Base-by-base conservation (phyloP, 2,797 vertebrate genomes). In the Crocidura indochinensis region DNA sequence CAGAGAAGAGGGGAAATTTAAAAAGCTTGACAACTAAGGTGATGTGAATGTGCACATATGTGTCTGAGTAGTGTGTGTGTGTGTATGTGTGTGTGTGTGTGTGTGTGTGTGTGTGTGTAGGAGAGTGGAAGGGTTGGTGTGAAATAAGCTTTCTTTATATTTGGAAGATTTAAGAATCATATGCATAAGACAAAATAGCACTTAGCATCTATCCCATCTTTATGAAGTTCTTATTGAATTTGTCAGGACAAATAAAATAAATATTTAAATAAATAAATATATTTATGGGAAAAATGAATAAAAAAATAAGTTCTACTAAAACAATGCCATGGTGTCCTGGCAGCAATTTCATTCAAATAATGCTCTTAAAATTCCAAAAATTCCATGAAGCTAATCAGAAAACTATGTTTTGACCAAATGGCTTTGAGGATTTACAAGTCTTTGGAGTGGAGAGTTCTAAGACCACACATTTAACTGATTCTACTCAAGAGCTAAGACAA, bases 281-380 rank as follows among this genome's bases (percentile, higher is more conserved):
- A 38, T 69, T 69, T 69, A 8, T 31, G 6, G 67, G 67, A 31
- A 31, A 7, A 31, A 31, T 69, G 8, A 17, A 6, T 24, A 67
- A 29, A 67, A 67, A n/a, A 12, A n/a, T 67, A 7, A 62, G 1
- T 86, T 95, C 51, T 27, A 4, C 74, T 62, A 91, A 68, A 24
- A 76, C n/a, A 29, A 6, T 90, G 60, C 49, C 56, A 19, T 69
- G 9, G 8, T 84, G 77, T 90, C 44, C 78, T 29, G 31, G 26
- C 10, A 81, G 56, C n/a, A 17, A 69, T 92, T 79, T 94, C 47
- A 75, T 79, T 94, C 47, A 71, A 93, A 38, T 8, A 1, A 69
- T 3, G 6, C 22, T 87, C 38, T 22, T 65, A 84, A 76, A 80
- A 68, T 12, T 11, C 53, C 12, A 65, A 56, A 88, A 78, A 19